phyloP scores from a whole-genome alignment of 2,888 invertebrate genomes.

The Tortrix viridana region DNA sequence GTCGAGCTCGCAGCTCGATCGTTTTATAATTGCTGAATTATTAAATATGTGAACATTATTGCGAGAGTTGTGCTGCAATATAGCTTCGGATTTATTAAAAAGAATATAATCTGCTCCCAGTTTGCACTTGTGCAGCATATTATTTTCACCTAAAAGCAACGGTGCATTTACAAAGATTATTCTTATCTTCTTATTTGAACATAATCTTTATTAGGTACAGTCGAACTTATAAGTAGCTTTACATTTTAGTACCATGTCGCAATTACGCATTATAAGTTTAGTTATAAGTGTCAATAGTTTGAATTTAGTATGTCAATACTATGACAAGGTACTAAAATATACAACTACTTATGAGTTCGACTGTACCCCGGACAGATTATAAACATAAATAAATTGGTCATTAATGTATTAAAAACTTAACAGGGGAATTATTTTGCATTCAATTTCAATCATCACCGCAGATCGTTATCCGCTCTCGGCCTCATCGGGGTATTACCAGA shows the following conservation, averaged over 20 bases:
- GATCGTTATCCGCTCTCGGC: constrained; percentile 17
- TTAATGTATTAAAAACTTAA: background rate
- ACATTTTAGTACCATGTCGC: too few relatives aligned
- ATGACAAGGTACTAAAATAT: too few relatives aligned
- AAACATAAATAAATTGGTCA: too few relatives aligned
- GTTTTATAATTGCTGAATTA: background rate
- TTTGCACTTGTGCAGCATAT: background rate
- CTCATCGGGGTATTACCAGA: constrained; percentile 9
- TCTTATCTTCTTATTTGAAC: too few relatives aligned
- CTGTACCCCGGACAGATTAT: too few relatives aligned
- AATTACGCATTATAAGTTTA: too few relatives aligned
- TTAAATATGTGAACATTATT: background rate
- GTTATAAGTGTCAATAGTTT: too few relatives aligned
- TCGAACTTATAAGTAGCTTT: too few relatives aligned
- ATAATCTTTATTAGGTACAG: too few relatives aligned
- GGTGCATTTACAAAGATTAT: too few relatives aligned
- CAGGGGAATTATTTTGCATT: constrained; percentile 8
- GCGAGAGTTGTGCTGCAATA: background rate
- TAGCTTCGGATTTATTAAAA: background rate
- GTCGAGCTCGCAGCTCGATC: background rate
- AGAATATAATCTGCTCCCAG: background rate
- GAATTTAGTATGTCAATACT: too few relatives aligned
- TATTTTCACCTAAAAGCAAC: background rate
- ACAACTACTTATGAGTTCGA: too few relatives aligned
- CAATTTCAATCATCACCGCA: constrained; percentile 19